phyloP scores from a whole-genome alignment of 2,797 vertebrate genomes.

The Lophotriccus pileatus region DNA sequence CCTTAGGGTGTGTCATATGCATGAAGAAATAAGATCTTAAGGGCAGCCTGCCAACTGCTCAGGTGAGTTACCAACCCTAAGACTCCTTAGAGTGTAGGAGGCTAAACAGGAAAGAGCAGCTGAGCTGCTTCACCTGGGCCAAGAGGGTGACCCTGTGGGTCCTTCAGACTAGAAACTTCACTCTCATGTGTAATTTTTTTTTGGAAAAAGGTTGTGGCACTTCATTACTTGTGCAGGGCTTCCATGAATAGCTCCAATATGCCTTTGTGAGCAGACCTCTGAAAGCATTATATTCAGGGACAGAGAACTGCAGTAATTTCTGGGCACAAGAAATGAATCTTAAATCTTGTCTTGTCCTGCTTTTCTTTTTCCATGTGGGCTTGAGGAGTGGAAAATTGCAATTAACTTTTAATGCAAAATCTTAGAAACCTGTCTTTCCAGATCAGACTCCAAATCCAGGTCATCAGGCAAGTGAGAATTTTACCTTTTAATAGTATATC shows the following conservation, averaged over 20 bases:
- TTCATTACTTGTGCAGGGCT: background rate
- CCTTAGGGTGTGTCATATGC: background rate
- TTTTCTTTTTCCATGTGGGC: background rate
- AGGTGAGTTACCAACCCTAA: background rate
- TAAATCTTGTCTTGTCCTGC: background rate
- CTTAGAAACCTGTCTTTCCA: background rate
- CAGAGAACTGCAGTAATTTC: background rate
- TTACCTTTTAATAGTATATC: background rate
- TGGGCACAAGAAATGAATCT: rapidly evolving
- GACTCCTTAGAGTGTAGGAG: too few species aligned
- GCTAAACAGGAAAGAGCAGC: background rate
- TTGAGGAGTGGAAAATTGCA: background rate
- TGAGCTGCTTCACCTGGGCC: background rate
- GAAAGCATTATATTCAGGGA: background rate
- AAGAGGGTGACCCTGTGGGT: background rate
- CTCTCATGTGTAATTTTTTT: background rate
- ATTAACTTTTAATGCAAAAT: background rate
- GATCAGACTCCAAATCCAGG: background rate
- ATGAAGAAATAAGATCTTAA: background rate
- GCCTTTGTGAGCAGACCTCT: background rate
- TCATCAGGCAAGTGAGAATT: background rate
- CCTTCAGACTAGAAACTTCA: background rate
- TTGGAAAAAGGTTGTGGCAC: background rate
- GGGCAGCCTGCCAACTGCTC: background rate
- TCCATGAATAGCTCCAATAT: background rate